Base-by-base conservation (phyloP, 2,113 vertebrate species). In the Bagarius yarrelli region DNA sequence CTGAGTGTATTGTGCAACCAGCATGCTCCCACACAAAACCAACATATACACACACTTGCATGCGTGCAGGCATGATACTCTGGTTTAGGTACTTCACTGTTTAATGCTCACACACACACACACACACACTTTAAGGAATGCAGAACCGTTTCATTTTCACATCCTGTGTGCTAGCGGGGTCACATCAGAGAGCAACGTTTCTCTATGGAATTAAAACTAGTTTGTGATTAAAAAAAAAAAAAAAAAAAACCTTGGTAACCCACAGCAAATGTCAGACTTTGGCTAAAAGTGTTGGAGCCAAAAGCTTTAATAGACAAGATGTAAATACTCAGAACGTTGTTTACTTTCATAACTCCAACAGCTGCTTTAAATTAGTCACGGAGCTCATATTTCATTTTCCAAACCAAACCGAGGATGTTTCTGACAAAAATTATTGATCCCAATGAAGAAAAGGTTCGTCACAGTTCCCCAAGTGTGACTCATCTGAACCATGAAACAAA, bases 1-100 rank as follows among this genome's bases (percentile, higher is more conserved):
- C 61, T 23, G 23, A 85, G 85, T 78, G 83, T 85, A 85, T 90
- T 90, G 91, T 89, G 88, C 89, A 91, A 91, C 87, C 85, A 70
- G 67, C 27, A 88, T 64, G 84, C 90, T 86, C 87, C 87, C 74
- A 82, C 76, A 85, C 21, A 80, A 63, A 44, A 53, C 76, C 32
- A 77, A 74, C 53, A 27, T 55, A 66, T 36, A 83, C 50, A 63
- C 59, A 34, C 55, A 2, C 66, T 69, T 27, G 34, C 66, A 59
- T 57, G 67, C 25, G 32, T 69, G 57, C 32, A 30, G 32, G 36
- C 25, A 66, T 70, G 52, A n/a, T 66, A 55, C 44, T 30, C 4
- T 70, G 69, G 66, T 78, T 78, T 75, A 63, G 21, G 60, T 75
- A 75, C 81, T 67, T 67, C 14, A 8, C 14, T 56, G 47, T 59